Conservation (phyloP, 2,888 invertebrate species). For the Ectobius pallidus region DNA sequence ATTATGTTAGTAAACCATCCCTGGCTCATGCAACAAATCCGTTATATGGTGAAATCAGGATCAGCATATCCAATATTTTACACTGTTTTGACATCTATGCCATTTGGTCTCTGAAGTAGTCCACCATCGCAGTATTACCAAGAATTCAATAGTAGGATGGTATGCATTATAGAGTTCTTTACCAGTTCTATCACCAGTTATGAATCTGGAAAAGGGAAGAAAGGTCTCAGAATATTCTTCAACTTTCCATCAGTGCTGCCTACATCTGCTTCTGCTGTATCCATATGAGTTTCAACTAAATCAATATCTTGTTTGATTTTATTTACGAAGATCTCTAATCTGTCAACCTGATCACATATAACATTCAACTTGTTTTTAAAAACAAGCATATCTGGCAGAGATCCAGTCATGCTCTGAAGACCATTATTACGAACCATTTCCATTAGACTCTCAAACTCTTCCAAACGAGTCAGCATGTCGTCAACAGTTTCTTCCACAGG, state of each 20-base stretch:
- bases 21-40: too few relatives aligned
- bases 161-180: too few relatives aligned
- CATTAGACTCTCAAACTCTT: constrained; percentile 68
- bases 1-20: too few relatives aligned
- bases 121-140: too few relatives aligned
- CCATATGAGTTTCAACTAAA: constrained; percentile 62
- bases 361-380: constrained; percentile 60
- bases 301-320: constrained; percentile 61
- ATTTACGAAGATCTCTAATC: constrained; percentile 61
- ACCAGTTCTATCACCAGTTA: too few relatives aligned
- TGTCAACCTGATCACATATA: constrained; percentile 62
- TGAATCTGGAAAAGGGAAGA: too few relatives aligned
- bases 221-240: constrained; percentile 65
- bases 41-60: too few relatives aligned
- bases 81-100: too few relatives aligned
- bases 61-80: too few relatives aligned
- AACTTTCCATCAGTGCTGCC: constrained; percentile 64
- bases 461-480: constrained; percentile 69
- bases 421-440: constrained; percentile 60
- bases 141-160: too few relatives aligned
- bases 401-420: constrained; percentile 56
- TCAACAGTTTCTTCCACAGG: constrained; percentile 63
- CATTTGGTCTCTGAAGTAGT: too few relatives aligned
- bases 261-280: constrained; percentile 65
- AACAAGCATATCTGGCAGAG: constrained; percentile 60